These are phyloP conservation scores for Meriones unguiculatus DNA, from an alignment of 2,113 vertebrate species.

Conservation along the genomic window DNA sequence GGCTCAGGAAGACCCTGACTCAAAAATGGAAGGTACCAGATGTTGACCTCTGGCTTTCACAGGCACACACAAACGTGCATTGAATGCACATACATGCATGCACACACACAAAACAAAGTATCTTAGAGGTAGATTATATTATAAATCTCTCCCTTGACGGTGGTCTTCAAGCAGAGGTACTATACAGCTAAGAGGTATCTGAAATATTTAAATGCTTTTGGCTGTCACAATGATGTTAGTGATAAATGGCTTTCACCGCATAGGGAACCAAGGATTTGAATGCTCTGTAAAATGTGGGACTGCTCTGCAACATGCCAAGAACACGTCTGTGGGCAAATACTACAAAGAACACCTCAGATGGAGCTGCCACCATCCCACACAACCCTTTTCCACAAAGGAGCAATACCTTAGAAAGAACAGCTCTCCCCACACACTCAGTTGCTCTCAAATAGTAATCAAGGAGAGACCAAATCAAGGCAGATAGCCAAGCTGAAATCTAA, in stretches of 20 bases:
- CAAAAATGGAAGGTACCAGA: background rate
- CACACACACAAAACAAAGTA: background rate
- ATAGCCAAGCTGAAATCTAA: background rate
- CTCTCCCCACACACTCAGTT: slow-evolving; percentile 3
- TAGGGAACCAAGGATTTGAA: background rate
- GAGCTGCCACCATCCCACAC: background rate
- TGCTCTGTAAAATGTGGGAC: background rate
- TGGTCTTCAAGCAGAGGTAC: slow-evolving; percentile 11
- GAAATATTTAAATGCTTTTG: background rate
- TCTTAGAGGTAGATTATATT: slow-evolving; percentile 3
- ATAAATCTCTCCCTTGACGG: slow-evolving; percentile 33
- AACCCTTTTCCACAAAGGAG: slow-evolving; percentile 13
- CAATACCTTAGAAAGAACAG: background rate
- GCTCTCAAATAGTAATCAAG: slow-evolving; percentile 21
- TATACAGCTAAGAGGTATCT: background rate
- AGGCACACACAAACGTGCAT: background rate
- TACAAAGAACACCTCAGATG: background rate
- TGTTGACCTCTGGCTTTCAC: background rate
- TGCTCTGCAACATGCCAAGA: background rate
- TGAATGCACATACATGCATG: background rate
- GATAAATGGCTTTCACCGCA: slow-evolving; percentile 7
- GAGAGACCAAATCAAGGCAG: background rate
- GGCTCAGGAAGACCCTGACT: background rate
- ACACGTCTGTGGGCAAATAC: background rate
- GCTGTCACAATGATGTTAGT: slow-evolving; percentile 21